Conservation (phyloP, 2,113 vertebrate species). For the Bujurquina vittata region DNA sequence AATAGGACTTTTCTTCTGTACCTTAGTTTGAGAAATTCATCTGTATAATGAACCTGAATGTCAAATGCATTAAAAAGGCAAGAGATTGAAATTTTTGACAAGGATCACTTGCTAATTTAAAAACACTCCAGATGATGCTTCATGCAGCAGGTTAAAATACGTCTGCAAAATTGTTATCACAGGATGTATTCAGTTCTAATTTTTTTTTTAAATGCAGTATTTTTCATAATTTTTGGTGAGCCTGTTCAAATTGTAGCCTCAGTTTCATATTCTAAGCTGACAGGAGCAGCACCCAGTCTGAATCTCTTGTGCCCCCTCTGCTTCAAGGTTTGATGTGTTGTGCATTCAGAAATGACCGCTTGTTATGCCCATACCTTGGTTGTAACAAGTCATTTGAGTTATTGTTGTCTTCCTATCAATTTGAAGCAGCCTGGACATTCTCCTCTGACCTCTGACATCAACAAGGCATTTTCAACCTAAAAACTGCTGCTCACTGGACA, state of each 20-base stretch:
- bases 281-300: background rate
- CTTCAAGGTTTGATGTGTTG: background rate
- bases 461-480: background rate
- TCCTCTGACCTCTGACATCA: background rate
- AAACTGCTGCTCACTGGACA: background rate
- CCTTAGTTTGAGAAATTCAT: background rate
- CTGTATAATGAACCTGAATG: background rate
- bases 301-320: no score
- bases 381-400: background rate
- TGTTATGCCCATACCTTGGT: background rate
- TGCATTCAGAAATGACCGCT: background rate
- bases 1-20: background rate
- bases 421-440: background rate
- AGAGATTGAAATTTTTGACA: background rate
- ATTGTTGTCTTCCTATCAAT: background rate
- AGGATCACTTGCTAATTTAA: background rate
- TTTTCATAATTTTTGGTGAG: background rate
- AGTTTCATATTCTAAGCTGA: background rate
- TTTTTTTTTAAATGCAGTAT: background rate
- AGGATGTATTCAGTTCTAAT: background rate
- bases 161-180: background rate
- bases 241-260: background rate
- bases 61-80: background rate
- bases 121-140: background rate
- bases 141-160: background rate